These are phyloP conservation scores for Scelioninae gen. 1 DNA, from an alignment of 2,888 invertebrate species.

Conservation along the genomic window DNA sequence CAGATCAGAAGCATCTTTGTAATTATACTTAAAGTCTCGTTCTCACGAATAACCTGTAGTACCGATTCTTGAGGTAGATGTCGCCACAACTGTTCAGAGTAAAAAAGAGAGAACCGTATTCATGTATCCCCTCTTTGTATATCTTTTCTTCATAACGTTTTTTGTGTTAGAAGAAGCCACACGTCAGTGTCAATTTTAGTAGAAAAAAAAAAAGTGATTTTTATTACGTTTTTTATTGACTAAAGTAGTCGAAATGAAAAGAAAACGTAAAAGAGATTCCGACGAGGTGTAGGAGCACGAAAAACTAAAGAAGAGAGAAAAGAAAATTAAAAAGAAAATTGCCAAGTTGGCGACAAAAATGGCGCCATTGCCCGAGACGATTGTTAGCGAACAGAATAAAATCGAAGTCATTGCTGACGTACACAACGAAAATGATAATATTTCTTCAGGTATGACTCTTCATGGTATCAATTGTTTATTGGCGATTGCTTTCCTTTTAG, in stretches of 20 bases:
- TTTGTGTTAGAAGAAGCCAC: conserved; percentile 37
- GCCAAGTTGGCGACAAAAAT: no score
- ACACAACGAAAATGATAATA: no score
- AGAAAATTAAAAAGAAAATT: no score
- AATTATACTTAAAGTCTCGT: conserved; percentile 6
- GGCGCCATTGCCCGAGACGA: no score
- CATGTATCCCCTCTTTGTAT: no score
- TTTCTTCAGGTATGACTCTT: no score
- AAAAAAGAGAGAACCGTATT: not conserved
- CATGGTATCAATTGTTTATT: no score
- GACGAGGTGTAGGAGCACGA: no score
- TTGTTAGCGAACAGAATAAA: no score
- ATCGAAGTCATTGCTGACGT: no score
- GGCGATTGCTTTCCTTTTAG: no score
- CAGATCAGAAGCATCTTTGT: not conserved
- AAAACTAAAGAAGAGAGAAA: no score
- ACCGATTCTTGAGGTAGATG: conserved; percentile 38
- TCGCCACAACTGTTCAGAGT: conserved; percentile 33
- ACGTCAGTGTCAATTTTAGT: conserved; percentile 13
- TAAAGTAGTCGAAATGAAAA: not conserved
- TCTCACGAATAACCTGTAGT: conserved; percentile 27
- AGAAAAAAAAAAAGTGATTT: not conserved
- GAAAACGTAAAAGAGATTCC: not conserved
- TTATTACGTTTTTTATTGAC: not conserved
- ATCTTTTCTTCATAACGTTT: conserved; percentile 26